Conservation (phyloP, 2,797 vertebrate species). For the Buphagus erythrorhynchus region DNA sequence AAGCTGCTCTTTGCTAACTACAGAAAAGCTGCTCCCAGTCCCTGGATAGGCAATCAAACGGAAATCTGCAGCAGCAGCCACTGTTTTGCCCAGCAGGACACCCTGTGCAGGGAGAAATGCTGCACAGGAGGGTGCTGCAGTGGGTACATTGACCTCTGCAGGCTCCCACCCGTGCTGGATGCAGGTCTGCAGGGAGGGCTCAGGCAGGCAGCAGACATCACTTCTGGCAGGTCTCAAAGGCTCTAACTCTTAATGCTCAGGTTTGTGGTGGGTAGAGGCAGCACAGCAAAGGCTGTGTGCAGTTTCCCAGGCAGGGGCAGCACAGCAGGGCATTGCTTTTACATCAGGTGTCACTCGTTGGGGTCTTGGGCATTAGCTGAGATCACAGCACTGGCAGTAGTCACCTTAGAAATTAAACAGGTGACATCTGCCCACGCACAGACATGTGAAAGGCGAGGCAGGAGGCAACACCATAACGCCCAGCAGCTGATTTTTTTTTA, state of each 20-base stretch:
- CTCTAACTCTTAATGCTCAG: fast-evolving
- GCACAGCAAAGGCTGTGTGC: not conserved
- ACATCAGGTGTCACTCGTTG: not conserved
- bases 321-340: not conserved
- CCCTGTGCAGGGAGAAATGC: not conserved
- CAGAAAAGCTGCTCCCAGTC: not conserved
- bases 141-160: not conserved
- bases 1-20: not conserved
- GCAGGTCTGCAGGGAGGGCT: not conserved
- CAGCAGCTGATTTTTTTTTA: not conserved
- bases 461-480: not conserved
- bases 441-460: not conserved
- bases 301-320: not conserved
- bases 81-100: not conserved
- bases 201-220: fast-evolving
- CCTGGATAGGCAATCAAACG: no score
- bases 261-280: not conserved
- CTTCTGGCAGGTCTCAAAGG: not conserved
- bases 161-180: fast-evolving
- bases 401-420: not conserved
- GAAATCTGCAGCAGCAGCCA: not conserved
- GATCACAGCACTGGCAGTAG: not conserved
- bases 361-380: not conserved
- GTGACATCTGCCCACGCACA: not conserved
- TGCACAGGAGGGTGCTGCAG: not conserved